phyloP scores from a whole-genome alignment of 2,888 invertebrate species.

The Caenorhabditis doughertyi region DNA sequence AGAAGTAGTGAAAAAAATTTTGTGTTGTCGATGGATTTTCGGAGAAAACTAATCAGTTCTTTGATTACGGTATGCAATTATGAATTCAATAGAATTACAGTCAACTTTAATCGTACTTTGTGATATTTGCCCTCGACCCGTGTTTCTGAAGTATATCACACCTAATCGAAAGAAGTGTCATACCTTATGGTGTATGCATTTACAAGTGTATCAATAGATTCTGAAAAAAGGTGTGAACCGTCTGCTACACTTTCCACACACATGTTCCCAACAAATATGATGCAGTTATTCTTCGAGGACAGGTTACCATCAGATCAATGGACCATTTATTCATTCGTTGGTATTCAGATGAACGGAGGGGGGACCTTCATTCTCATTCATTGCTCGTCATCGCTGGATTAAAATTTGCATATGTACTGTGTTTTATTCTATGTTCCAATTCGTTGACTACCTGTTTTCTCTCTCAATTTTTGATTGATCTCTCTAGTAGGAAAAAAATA shows the following conservation, averaged over 20 bases:
- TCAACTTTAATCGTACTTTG: too few relatives aligned
- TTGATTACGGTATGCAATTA: too few relatives aligned
- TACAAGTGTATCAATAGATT: constrained; percentile 14
- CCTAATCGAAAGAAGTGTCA: constrained; percentile 8
- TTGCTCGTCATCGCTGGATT: constrained; percentile 25
- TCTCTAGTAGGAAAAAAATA: neutral
- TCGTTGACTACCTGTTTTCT: constrained; percentile 26
- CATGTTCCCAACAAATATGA: constrained; percentile 40
- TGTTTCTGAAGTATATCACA: neutral
- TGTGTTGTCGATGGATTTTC: neutral
- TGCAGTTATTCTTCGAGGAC: neutral
- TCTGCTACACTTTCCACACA: constrained; percentile 36
- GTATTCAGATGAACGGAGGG: neutral
- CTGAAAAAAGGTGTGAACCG: constrained; percentile 56
- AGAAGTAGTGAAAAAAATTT: constrained; percentile 3
- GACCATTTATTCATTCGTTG: constrained; percentile 38
- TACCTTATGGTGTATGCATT: constrained; percentile 19
- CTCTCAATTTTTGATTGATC: neutral
- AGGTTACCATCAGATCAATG: constrained; percentile 33
- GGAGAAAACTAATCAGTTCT: neutral
- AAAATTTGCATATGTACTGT: constrained; percentile 41
- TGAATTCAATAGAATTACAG: too few relatives aligned
- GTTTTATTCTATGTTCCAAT: constrained; percentile 14
- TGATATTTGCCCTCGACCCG: neutral
- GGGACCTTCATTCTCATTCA: constrained; percentile 41